Evolutionary conservation across 2,113 vertebrate genomes (phyloP), one percentile per base, ranked within the genome.

Genomic region (Harpagus bidentatus): DNA sequence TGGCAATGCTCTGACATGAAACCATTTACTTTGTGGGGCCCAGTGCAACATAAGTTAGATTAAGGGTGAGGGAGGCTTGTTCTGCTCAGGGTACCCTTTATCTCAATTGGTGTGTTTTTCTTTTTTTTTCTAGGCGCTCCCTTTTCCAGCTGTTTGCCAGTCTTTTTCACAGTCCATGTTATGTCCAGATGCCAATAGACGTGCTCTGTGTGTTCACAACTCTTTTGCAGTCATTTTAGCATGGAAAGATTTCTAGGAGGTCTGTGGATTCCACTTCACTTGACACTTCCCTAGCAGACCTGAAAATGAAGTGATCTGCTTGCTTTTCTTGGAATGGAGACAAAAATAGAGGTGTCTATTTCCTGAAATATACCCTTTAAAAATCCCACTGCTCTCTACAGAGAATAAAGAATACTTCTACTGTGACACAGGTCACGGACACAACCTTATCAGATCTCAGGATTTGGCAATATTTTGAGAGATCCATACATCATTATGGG

Each of bases 401-500:
- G 69, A 32, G 78, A 13, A 8, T 12, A 1, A 50, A 21, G 31
- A 63, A 16, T 17, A 1, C 19, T 55, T 6, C 36, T 63, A 1
- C 16, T 61, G 58, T 36, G 62, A n/a, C 62, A 25, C 2, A 10
- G 32, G 29, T 67, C 15, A 22, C 9, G 50, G 32, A 3, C 20
- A 25, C 36, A 47, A 5, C 34, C 21, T 34, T 38, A 43, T 5
- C n/a, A 19, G 12, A 32, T 17, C 25, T n/a, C 15, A 5, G 18
- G 15, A 3, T 38, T 20, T 74, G 59, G 36, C 17, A 17, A 4
- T 13, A 2, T 7, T 81, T 61, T 16, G 31, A 2, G 13, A 34
- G 16, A 63, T 40, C 43, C 13, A 0, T 1, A 4, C 25, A 7
- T 50, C 3, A 0, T 10, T 28, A 29, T 17, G 38, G 2, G 19